Evolutionary conservation across 2,888 invertebrate species (phyloP).

Genomic region (Tachystola acroxantha): DNA sequence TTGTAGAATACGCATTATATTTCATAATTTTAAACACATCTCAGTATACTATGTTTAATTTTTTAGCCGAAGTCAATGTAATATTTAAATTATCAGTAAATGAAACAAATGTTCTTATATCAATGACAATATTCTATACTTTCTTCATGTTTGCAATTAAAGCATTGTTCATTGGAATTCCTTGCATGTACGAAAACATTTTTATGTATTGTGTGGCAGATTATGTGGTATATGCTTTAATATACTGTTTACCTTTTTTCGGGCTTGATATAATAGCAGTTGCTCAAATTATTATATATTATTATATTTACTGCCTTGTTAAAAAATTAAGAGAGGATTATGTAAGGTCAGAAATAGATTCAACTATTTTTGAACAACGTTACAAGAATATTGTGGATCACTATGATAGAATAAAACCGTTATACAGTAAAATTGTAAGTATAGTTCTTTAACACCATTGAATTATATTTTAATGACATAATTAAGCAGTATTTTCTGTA

Average conservation of each 20-base stretch:
- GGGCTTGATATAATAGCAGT: not conserved
- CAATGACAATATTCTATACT: constrained; percentile 2
- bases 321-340: not conserved
- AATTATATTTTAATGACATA: no score
- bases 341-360: not conserved
- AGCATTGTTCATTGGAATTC: not conserved
- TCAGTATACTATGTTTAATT: constrained; percentile 5
- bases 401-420: constrained; percentile 5
- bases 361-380: not conserved
- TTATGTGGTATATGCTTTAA: no score
- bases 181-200: not conserved
- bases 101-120: constrained; percentile 1
- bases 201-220: no score
- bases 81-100: constrained; percentile 1
- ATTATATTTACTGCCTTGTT: constrained; percentile 2
- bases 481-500: no score
- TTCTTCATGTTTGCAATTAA: constrained; percentile 1
- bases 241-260: not conserved
- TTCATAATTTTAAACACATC: constrained; percentile 2
- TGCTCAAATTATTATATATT: not conserved
- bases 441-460: no score
- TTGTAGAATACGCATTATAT: constrained; percentile 3
- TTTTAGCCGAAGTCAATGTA: constrained; percentile 6
- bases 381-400: constrained; percentile 5
- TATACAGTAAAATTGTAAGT: constrained; percentile 5